phyloP scores from a whole-genome alignment of 2,113 vertebrate genomes.

The Haemorhous mexicanus region DNA sequence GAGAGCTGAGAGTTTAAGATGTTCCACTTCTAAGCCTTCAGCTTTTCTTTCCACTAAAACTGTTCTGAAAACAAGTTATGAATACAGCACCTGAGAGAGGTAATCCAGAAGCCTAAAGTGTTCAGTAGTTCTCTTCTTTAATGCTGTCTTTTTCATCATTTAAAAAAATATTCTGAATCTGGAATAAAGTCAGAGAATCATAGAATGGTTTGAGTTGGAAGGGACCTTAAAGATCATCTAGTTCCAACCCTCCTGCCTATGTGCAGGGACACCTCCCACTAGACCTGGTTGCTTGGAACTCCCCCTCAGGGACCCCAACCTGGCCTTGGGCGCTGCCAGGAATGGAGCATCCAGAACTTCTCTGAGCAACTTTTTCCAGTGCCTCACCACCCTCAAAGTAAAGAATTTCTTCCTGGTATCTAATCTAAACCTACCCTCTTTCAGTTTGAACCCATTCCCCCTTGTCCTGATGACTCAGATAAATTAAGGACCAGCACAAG shows the following conservation, averaged over 20 bases:
- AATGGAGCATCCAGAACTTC: neutral
- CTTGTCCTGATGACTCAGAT: neutral
- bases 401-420: neutral
- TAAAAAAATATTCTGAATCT: neutral
- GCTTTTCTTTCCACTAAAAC: neutral
- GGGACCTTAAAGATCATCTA: neutral
- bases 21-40: neutral
- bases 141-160: neutral
- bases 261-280: neutral
- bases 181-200: neutral
- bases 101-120: neutral
- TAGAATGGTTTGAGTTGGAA: neutral
- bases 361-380: neutral
- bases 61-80: neutral
- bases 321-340: neutral
- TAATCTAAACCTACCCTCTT: neutral
- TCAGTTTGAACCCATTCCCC: neutral
- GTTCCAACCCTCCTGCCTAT: neutral
- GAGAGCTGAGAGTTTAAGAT: neutral
- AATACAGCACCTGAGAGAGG: neutral
- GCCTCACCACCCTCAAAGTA: neutral
- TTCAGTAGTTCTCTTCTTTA: neutral
- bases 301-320: too few species aligned
- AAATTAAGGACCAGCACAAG: neutral
- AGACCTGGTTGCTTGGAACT: accelerated